Evolutionary conservation across 2,888 invertebrate genomes (phyloP).

Genomic region (Limnephilus lunatus): DNA sequence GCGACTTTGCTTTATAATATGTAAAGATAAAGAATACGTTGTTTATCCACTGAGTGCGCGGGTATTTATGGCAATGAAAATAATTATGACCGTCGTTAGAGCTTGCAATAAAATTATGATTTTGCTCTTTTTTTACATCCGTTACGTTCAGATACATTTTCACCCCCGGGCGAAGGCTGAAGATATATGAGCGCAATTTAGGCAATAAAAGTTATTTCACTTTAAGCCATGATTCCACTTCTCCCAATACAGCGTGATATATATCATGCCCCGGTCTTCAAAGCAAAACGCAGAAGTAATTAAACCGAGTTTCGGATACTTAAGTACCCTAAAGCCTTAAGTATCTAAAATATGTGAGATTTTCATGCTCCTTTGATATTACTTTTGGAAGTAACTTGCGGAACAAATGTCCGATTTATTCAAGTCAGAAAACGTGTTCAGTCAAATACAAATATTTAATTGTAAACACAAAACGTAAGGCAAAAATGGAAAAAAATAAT

Average conservation of each 20-base stretch:
- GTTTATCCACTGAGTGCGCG: too few relatives aligned
- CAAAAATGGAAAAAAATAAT: too few relatives aligned
- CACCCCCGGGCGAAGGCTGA: neutral
- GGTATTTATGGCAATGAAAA: neutral
- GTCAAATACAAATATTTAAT: neutral
- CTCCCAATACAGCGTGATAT: neutral
- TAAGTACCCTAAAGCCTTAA: neutral
- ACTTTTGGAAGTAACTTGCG: neutral
- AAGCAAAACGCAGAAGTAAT: neutral
- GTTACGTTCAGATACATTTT: neutral
- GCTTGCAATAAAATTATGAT: neutral
- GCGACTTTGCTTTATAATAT: too few relatives aligned
- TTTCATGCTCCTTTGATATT: neutral
- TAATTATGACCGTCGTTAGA: neutral
- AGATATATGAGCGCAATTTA: neutral
- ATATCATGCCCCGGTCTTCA: neutral
- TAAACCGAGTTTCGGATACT: neutral
- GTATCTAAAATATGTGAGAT: neutral
- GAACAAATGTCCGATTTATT: neutral
- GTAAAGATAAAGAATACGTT: too few relatives aligned
- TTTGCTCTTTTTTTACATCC: too few relatives aligned
- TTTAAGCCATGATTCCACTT: neutral
- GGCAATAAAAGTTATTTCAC: neutral
- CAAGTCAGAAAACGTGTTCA: neutral
- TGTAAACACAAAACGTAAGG: too few relatives aligned